Conservation (phyloP, 2,113 vertebrate species). For the Larimichthys polyactis region DNA sequence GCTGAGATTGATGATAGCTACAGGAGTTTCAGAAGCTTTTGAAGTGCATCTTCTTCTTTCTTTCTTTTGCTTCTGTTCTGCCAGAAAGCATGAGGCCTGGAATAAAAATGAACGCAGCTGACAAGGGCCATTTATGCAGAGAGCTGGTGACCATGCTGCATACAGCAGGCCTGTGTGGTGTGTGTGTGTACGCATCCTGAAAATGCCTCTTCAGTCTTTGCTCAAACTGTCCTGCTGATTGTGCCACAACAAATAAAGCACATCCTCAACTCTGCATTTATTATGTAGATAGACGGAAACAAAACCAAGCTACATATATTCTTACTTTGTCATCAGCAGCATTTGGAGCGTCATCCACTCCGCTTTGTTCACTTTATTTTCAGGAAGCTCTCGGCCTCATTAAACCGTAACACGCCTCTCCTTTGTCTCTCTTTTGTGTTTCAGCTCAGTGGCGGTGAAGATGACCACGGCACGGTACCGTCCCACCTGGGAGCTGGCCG, state of each 20-base stretch:
- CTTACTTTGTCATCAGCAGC: neutral
- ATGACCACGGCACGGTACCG: conserved; percentile 96
- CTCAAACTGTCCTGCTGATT: conserved; percentile 11
- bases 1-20: conserved; percentile 31
- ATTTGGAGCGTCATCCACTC: neutral
- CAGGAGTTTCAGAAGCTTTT: conserved; percentile 50
- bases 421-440: conserved; percentile 37
- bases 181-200: neutral
- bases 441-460: conserved; percentile 85
- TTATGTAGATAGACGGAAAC: conserved; percentile 7
- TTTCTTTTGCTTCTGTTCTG: conserved; percentile 1
- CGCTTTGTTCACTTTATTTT: neutral
- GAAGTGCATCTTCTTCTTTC: conserved; percentile 12
- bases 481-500: conserved; percentile 97
- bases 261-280: conserved; percentile 7
- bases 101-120: conserved; percentile 46
- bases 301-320: neutral
- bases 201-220: conserved; percentile 28
- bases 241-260: conserved; percentile 36
- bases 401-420: neutral
- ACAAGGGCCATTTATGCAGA: conserved; percentile 36
- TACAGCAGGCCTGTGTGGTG: conserved; percentile 2
- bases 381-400: conserved; percentile 9
- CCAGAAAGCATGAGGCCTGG: conserved; percentile 24
- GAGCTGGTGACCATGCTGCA: conserved; percentile 39